Percentiles rank a stretch among this genome's conserved stretches.
phyloP scores from a whole-genome alignment of 2,113 vertebrate genomes.

The Tragelaphus imberbis region DNA sequence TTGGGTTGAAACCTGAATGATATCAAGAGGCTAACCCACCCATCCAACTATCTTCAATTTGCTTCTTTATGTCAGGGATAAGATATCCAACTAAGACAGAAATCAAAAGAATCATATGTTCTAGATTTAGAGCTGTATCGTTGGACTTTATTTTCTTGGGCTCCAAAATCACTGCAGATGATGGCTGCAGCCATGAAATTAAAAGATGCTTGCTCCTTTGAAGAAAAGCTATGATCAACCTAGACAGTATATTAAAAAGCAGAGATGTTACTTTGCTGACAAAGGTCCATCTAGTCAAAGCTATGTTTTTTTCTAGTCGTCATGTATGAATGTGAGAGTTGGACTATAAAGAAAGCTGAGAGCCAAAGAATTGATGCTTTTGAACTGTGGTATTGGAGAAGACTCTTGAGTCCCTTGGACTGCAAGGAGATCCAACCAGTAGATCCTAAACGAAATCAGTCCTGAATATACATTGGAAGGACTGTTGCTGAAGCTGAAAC shows the following conservation, averaged over 20 bases:
- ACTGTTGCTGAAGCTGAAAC: background rate
- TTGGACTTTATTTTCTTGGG: background rate
- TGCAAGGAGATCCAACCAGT: background rate
- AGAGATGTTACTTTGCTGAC: background rate
- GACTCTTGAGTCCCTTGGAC: background rate
- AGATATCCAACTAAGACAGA: background rate
- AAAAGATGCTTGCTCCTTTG: background rate
- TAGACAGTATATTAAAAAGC: background rate
- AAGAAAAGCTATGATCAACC: background rate
- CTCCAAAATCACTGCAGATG: background rate
- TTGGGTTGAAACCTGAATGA: background rate
- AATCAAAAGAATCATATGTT: background rate
- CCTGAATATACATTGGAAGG: background rate
- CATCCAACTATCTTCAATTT: background rate
- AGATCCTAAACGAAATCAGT: background rate
- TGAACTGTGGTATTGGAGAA: background rate
- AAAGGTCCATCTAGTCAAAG: background rate
- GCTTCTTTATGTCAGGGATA: background rate
- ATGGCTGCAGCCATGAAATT: background rate
- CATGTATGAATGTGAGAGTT: background rate
- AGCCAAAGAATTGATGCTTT: background rate
- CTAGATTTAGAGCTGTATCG: background rate
- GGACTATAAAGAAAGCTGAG: background rate
- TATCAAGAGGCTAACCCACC: background rate
- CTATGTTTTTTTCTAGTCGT: background rate